Base-by-base conservation (phyloP, 2,113 vertebrate species). In the Anoura caudifer region DNA sequence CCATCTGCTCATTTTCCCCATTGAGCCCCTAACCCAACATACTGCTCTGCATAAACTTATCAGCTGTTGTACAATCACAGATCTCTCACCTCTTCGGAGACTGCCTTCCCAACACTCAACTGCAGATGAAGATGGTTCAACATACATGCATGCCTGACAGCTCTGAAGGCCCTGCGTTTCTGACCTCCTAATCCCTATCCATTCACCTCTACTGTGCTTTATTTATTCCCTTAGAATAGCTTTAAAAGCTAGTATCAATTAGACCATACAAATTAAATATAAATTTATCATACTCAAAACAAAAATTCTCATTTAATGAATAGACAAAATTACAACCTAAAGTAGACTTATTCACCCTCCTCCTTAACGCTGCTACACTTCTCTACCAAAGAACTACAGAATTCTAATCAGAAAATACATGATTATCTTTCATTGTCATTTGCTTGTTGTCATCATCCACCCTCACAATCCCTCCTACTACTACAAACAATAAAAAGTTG, bases 261-360 rank as follows among this genome's bases (percentile, higher is more conserved):
- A 85, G 61, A 43, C 45, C 22, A 89, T 33, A 28, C 14, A 52
- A 56, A 93, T 38, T 82, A 72, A 76, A 85, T 33, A 28, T 22
- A 52, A 56, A 93, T 45, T 82, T 77, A 75, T 54, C 47, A 88
- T 67, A 54, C 43, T 43, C 61, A 79, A 70, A 85, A 86, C 87
- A 28, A 79, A 86, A 93, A 86, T 76, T 56, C 41, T 73, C 41
- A 67, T 83, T 91, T 91, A 90, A 56, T 75, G 31, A 86, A 90
- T 61, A 77, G 8, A 63, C 20, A 63, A 11, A 73, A 38, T 52
- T 89, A 85, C 2, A 90, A 81, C 24, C 76, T 52, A 69, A 5
- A 75, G 33, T 81, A 45, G 47, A 28, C 14, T 80, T 93, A 93
- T 47, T 88, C 7, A 36, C 28, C 22, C 73, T 84, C 26, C 2